Base-by-base conservation (phyloP, 1,140 invertebrate species). In the Triops cancriformis region DNA sequence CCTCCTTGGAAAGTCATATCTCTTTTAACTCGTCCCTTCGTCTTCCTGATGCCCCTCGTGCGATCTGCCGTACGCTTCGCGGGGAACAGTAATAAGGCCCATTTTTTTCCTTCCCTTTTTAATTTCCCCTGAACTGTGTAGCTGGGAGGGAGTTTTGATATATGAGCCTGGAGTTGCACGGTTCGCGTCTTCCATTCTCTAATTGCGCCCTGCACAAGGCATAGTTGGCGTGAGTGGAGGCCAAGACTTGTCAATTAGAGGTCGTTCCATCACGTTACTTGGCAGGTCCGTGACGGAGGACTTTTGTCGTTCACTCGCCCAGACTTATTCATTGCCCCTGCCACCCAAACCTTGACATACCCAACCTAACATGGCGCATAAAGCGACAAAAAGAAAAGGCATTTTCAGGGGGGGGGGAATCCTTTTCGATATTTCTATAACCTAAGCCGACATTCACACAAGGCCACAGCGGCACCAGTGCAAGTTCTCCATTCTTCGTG, bases 191-290 rank as follows among this genome's bases (percentile, higher is more conserved):
- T 64, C 51, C 51, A 64, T 64, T 64, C 51, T 64, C 51, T 64
- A 64, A 64, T 64, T 64, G 51, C 51, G 51, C 14, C 51, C 51
- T 64, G 10, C 51, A 64, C 14, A 23, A 14, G 51, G 51, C 51
- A 64, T n/a, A 64, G 51, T 64, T 64, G 51, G 51, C 51, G 51
- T 64, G 51, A 64, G 51, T 64, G 51, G 51, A 23, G 51, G 51
- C 51, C 51, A 64, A 64, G 51, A 64, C 51, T 64, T 64, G 51
- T 64, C 51, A 64, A 64, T 64, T 64, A 64, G 51, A 64, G 51
- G 51, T 64, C 51, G 51, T 64, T 64, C 51, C 51, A 64, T 64
- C 51, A 64, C 51, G 51, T 64, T 64, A 64, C 51, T 64, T 64
- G 51, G 51, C 51, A 64, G 51, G 51, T 64, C 51, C 51, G 51